These are phyloP conservation scores for Ascaphus truei DNA, from an alignment of 2,113 vertebrate genomes.

Conservation along the genomic window DNA sequence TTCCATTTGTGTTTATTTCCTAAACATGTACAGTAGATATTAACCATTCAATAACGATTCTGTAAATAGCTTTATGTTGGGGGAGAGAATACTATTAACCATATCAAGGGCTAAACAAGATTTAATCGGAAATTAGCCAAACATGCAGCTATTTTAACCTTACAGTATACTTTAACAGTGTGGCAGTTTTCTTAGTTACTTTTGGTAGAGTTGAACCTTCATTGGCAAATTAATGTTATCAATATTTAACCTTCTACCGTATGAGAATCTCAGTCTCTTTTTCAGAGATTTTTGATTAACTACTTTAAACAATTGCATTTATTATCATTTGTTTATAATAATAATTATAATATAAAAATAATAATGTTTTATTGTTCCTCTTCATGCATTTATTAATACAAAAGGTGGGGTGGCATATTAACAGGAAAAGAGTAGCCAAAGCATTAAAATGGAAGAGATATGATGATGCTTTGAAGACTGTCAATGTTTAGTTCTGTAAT, in stretches of 20 bases:
- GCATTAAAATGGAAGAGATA: conserved; percentile 1
- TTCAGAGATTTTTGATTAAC: not conserved
- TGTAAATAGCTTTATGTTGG: too few relatives aligned
- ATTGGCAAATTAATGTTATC: not conserved
- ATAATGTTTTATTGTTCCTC: not conserved
- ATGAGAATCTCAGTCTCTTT: not conserved
- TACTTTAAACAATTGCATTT: not conserved
- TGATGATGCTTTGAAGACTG: conserved; percentile 5
- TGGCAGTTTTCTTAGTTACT: not conserved
- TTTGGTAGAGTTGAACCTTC: not conserved
- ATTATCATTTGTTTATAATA: not conserved
- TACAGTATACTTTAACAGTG: not conserved
- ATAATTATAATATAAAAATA: too few relatives aligned
- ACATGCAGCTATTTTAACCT: too few relatives aligned
- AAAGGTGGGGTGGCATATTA: not conserved
- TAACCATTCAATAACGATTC: too few relatives aligned
- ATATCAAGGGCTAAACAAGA: too few relatives aligned
- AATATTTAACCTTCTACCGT: not conserved
- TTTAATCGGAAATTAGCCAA: too few relatives aligned
- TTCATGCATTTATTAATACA: not conserved
- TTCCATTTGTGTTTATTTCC: too few relatives aligned
- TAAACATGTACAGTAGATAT: too few relatives aligned
- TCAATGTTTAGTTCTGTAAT: conserved; percentile 2
- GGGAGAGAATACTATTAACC: too few relatives aligned
- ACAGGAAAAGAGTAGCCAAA: not conserved